Base-by-base conservation (phyloP, 2,888 invertebrate genomes). In the Campaea margaritaria region DNA sequence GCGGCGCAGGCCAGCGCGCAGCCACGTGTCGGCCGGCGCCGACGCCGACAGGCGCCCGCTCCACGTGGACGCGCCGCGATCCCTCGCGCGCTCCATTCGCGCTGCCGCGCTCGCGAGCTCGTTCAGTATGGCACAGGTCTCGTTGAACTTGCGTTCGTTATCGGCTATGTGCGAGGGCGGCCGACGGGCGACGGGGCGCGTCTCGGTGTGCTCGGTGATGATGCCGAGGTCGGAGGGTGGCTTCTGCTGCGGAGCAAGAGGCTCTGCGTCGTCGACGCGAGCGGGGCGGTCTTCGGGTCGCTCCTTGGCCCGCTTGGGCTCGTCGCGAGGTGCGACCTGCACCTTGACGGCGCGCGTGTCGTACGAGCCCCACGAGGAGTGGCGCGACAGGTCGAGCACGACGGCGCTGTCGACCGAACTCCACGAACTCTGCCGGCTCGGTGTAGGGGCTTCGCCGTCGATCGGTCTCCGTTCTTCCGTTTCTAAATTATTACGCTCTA, bases 361-460 rank as follows among this genome's bases (percentile, higher is more conserved):
- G 50, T 94, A 95, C n/a, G 96, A 95, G 60, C 96, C 96, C 96
- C 97, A 96, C 41, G 96, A 96, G 68, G 96, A 95, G 80, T 96
- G 96, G 10, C 96, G 93, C 58, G 96, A 96, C 31, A 95, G 94
- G 70, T 96, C 96, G 63, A 95, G 89, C 46, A 94, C 95, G 36
- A 96, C 95, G 27, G 96, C 96, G 80, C 96, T 96, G 84, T 96
- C 96, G 81, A 95, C 95, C 34, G 95, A 95, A 78, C 95, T 95
- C 96, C 96, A 96, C 48, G 96, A 96, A 83, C 95, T 95, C 82
- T 96, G 96, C 34, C 96, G 88, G 68, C 91, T 86, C 68, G 90
- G 81, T 72, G 89, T 82, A 75, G 85, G 78, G 69, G 82, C 82
- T 15, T 85, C 81, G 39, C 84, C 79, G 67, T 84, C 85, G 61